A percentile compares a stretch with the other conserved stretches of the same genome.
Evolutionary conservation across 2,797 vertebrate genomes (phyloP).

Genomic region (Lindbergichthys nudifrons): DNA sequence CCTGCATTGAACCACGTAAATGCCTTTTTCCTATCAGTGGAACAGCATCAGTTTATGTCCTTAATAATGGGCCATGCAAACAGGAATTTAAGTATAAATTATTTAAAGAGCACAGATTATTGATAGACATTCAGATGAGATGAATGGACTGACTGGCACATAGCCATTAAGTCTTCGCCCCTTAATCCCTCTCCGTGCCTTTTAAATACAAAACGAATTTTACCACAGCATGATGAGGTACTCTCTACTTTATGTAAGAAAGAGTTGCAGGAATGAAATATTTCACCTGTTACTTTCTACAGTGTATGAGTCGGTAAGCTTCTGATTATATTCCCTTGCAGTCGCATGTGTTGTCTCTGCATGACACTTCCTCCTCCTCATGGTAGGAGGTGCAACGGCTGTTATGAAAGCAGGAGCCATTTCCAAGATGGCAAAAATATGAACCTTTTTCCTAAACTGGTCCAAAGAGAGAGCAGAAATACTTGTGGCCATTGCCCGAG

Average conservation of each 20-base stretch:
- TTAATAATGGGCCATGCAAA: background rate
- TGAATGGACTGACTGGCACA: slow-evolving; percentile 2
- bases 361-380: slow-evolving; percentile 80
- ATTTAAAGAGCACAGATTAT: slow-evolving; percentile 6
- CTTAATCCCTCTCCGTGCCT: background rate
- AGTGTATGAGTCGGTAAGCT: slow-evolving; percentile 24
- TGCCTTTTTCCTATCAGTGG: background rate
- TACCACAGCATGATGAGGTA: background rate
- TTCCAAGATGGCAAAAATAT: slow-evolving; percentile 59
- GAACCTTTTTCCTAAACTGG: slow-evolving; percentile 38
- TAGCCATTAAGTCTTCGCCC: background rate
- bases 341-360: slow-evolving; percentile 80
- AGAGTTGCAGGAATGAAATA: slow-evolving; percentile 2
- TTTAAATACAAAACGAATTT: background rate
- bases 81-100: background rate
- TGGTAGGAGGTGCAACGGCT: slow-evolving; percentile 71
- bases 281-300: slow-evolving; percentile 37
- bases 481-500: slow-evolving; percentile 15
- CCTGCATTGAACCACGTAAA: background rate
- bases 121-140: slow-evolving; percentile 1
- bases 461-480: slow-evolving; percentile 38
- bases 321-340: slow-evolving; percentile 57
- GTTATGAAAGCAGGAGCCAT: slow-evolving; percentile 72
- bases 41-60: background rate
- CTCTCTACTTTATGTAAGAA: slow-evolving; percentile 7